phyloP scores from a whole-genome alignment of 2,888 invertebrate species.

The Ichneumoninae sp. region DNA sequence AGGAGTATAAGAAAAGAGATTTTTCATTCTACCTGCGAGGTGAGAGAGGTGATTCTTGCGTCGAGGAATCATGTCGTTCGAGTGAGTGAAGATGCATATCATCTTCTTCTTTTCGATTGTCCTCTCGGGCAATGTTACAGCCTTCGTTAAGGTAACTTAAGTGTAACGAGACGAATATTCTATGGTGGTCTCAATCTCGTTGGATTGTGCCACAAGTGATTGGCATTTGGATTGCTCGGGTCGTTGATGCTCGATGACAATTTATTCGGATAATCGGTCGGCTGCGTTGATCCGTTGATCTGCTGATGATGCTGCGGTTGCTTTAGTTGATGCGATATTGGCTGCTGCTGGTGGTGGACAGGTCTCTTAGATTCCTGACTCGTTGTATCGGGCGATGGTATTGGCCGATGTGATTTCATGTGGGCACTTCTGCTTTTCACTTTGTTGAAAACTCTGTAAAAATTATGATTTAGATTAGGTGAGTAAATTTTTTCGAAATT shows the following conservation, averaged over 20 bases:
- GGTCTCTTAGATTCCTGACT: slow-evolving; percentile 88
- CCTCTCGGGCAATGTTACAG: slow-evolving; percentile 72
- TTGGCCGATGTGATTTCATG: slow-evolving; percentile 98
- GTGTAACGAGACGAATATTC: slow-evolving; percentile 79
- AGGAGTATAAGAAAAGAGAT: slow-evolving; percentile 26
- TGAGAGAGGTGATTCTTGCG: slow-evolving; percentile 16
- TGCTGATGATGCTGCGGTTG: slow-evolving; percentile 71
- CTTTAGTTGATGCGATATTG: slow-evolving; percentile 61
- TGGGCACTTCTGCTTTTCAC: slow-evolving; percentile 99
- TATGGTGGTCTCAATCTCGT: slow-evolving; percentile 83
- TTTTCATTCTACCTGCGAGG: slow-evolving; percentile 29
- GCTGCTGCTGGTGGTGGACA: slow-evolving; percentile 65
- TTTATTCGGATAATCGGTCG: slow-evolving; percentile 76
- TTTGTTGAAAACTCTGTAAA: slow-evolving; percentile 96
- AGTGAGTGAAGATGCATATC: slow-evolving; percentile 32
- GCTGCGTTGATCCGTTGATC: slow-evolving; percentile 68
- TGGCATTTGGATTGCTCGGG: slow-evolving; percentile 75
- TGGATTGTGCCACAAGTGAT: slow-evolving; percentile 83
- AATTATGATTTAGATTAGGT: slow-evolving; percentile 27
- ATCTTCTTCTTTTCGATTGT: slow-evolving; percentile 17
- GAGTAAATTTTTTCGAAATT: neutral
- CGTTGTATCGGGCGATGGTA: slow-evolving; percentile 90
- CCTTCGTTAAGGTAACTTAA: slow-evolving; percentile 83
- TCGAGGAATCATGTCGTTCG: slow-evolving; percentile 31
- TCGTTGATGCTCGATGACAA: slow-evolving; percentile 73